phyloP scores from a whole-genome alignment of 2,888 invertebrate species.

The Steromphala cineraria region DNA sequence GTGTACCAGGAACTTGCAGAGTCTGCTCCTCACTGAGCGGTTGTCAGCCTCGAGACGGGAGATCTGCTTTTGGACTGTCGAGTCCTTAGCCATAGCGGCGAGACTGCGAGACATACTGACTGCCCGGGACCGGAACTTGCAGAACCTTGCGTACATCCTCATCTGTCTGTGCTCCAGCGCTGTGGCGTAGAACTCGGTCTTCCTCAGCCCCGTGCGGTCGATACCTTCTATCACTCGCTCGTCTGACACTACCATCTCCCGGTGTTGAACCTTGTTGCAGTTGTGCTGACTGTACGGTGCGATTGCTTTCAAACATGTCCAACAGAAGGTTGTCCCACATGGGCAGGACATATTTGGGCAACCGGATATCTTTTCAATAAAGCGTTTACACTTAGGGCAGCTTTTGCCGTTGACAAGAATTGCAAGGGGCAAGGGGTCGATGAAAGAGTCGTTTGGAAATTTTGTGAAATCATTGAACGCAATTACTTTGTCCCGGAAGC shows the following conservation, averaged over 20 bases:
- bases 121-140: background rate
- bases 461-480: background rate
- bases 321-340: conserved; percentile 35
- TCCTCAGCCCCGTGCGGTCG: background rate
- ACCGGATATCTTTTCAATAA: conserved; percentile 36
- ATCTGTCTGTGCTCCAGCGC: background rate
- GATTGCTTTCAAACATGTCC: conserved; percentile 24
- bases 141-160: background rate
- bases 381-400: conserved; percentile 33
- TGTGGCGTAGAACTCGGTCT: background rate
- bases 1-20: background rate
- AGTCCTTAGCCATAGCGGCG: background rate
- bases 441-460: background rate
- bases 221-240: background rate
- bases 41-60: background rate
- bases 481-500: conserved; percentile 22
- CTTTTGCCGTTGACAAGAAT: conserved; percentile 31
- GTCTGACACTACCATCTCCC: background rate
- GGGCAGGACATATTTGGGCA: conserved; percentile 29
- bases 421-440: background rate
- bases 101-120: background rate
- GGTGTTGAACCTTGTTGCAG: background rate
- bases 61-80: background rate
- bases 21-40: background rate
- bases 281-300: background rate